Evolutionary conservation across 2,113 vertebrate genomes (phyloP).

Genomic region (Eleginops maclovinus): DNA sequence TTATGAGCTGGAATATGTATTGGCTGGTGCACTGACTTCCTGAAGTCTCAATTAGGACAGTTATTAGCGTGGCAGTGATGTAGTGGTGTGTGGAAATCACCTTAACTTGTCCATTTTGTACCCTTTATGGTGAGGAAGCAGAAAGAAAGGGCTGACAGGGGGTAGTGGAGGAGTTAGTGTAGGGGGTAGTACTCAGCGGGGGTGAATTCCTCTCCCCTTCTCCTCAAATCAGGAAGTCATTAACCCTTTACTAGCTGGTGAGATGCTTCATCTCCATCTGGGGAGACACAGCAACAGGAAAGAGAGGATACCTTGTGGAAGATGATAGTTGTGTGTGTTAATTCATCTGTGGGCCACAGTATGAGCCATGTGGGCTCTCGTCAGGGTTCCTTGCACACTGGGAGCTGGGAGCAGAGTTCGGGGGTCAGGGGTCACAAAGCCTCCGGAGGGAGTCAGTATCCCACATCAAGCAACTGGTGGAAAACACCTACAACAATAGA

Average conservation of each 20-base stretch:
- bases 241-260: conserved; percentile 43
- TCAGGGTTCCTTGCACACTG: conserved; percentile 23
- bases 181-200: conserved; percentile 44
- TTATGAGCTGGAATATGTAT: not conserved
- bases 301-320: not conserved
- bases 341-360: conserved; percentile 10
- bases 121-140: conserved; percentile 12
- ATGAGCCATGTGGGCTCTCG: conserved; percentile 29
- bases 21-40: not conserved
- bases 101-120: not conserved
- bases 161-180: conserved; percentile 12
- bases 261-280: conserved; percentile 27
- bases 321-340: conserved; percentile 18
- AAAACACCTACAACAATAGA: conserved; percentile 32
- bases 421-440: conserved; percentile 56
- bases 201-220: conserved; percentile 66
- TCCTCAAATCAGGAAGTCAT: conserved; percentile 58
- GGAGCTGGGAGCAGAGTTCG: conserved; percentile 56
- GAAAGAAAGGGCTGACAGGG: conserved; percentile 38
- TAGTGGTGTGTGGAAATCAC: not conserved
- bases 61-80: not conserved
- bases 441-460: conserved; percentile 55
- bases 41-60: not conserved
- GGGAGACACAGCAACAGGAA: conserved; percentile 7
- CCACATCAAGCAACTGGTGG: conserved; percentile 50